Base-by-base conservation (phyloP, 1,140 invertebrate genomes). In the Drosophila sproati region DNA sequence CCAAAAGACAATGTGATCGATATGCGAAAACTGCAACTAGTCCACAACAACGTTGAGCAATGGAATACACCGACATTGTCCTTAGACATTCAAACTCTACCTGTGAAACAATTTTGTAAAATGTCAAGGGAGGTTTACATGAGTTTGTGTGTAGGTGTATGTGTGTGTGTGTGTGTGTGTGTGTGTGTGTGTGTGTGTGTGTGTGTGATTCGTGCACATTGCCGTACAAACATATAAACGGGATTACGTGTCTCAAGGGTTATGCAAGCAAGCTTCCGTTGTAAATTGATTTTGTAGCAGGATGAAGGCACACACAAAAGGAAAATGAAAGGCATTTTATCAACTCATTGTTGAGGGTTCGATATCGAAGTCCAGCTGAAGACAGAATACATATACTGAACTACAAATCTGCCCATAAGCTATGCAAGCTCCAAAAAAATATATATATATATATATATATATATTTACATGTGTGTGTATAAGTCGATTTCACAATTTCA, bases 251-350 rank as follows among this genome's bases (percentile, higher is more conserved):
- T 82, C 80, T 70, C 80, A 62, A 59, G 75, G 80, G 80, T 82
- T 82, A 82, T 82, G 80, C 78, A 82, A 82, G 80, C 82, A 82
- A 82, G 80, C 80, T 82, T 82, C 80, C 80, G 80, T 82, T 82
- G 80, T 79, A 82, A 82, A 82, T 82, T 82, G 80, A 82, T 82
- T 82, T 82, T 79, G 80, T 75, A 72, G 71, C 80, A 63, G 78
- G 59, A 75, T 62, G 80, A 72, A 67, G 71, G 76, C 70, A 52
- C 62, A 82, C 71, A 82, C 74, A 66, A 60, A 62, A 64, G 70
- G 10, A 75, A 82, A 82, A 75, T 82, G 66, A 82, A 82, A 72
- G 78, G 72, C 71, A 79, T 82, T 82, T 82, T 79, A 68, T 82
- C 80, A 77, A 82, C 75, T 79, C 63, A 82, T 82, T 78, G 75